Evolutionary conservation across 1,140 invertebrate genomes (phyloP), one percentile per base, ranked within the genome.

Genomic region (Papilio xuthus): DNA sequence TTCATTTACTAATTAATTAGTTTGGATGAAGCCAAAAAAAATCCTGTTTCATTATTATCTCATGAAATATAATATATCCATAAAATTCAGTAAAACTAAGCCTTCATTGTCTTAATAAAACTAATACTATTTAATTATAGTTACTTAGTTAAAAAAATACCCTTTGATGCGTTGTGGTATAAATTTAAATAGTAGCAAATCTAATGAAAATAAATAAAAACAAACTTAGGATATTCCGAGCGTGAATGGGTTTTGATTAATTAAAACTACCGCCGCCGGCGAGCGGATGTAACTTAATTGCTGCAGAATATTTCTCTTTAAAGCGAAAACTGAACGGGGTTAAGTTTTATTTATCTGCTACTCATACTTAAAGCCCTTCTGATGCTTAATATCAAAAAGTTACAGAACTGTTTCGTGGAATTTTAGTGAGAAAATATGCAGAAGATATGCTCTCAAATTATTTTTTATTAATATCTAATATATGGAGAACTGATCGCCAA

Each of bases 201-300:
- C 26, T 67, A 28, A 28, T 18, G 13, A 12, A 67, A 67, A 67
- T 28, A 67, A 67, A 67, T 67, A 67, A 67, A 67, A 67, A 67
- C 60, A 67, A 67, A 67, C 60, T 67, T 67, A 67, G 60, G 60
- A 67, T 67, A 67, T 67, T 67, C 60, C 60, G 4, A 67, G 60
- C 60, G 60, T 28, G 60, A 67, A 67, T 67, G 60, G 60, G 60
- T 67, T 67, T 67, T 67, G 60, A 67, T 67, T 67, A 67, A 67
- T 67, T 67, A 67, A 67, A 67, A 67, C 60, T 28, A 67, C 60
- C 60, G 60, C 26, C 60, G 60, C 60, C 60, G 56, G 56, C 56
- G 60, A 67, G 60, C 60, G 60, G 60, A 63, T 63, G 60, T 28
- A 63, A 63, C 60, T 63, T 63, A 63, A 63, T 63, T 63, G 56